These are phyloP conservation scores for Trichonephila inaurata DNA, from an alignment of 1,140 invertebrate genomes.

Conservation along the genomic window DNA sequence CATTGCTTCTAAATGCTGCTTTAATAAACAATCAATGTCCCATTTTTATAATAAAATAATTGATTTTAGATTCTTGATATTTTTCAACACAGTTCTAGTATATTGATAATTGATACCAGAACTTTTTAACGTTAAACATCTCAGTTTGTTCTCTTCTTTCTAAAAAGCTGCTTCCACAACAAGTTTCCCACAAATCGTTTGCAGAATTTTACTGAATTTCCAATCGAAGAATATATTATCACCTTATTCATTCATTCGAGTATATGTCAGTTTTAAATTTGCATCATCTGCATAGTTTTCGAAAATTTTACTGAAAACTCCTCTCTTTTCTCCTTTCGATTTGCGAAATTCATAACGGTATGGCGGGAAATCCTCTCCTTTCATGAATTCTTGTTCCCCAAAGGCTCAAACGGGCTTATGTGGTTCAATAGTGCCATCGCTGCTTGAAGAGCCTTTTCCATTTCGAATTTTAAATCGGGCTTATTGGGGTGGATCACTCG, in stretches of 20 bases:
- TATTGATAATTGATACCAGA: background rate
- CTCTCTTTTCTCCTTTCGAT: background rate
- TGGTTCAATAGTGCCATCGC: background rate
- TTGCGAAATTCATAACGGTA: background rate
- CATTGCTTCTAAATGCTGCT: no score
- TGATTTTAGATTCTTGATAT: no score
- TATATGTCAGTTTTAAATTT: background rate
- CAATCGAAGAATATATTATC: background rate
- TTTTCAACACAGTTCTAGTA: no score
- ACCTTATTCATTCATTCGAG: background rate
- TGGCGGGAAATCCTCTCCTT: background rate
- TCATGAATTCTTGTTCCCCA: background rate
- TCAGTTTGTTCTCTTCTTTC: background rate
- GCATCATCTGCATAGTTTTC: background rate
- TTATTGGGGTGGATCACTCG: background rate
- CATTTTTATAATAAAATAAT: no score
- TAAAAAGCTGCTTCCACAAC: background rate
- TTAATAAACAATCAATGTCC: no score
- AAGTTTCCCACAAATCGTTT: background rate
- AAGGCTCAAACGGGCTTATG: background rate
- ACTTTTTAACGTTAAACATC: background rate
- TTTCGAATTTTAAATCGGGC: constrained; percentile 13
- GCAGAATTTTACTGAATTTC: background rate
- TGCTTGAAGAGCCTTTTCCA: constrained; percentile 7
- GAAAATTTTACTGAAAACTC: background rate